Evolutionary conservation across 2,113 vertebrate species (phyloP), one percentile per base, ranked within the genome.

Genomic region (Jacana jacana): DNA sequence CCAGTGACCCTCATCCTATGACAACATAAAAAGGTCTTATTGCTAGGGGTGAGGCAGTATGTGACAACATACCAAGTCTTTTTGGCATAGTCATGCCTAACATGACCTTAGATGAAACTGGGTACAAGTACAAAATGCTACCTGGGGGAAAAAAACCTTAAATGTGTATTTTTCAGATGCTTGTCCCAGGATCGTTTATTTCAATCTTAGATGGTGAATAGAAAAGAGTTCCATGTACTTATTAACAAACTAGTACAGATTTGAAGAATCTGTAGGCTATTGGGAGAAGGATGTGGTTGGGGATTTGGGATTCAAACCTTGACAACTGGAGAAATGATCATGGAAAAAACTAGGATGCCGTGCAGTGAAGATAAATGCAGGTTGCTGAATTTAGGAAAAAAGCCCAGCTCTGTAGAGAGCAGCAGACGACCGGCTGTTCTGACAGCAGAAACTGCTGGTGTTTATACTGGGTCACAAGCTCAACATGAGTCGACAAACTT

Each of bases 401-500:
- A 44, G 20, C 0, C 60, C 60, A 72, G 49, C 68, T 63, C 54
- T 25, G 31, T 20, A 72, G 84, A 3, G 63, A 73, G 69, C 68
- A 84, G 51, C 66, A 66, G 70, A 2, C 0, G 1, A 35, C 60
- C 0, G 7, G 68, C 92, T 82, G 75, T 33, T 89, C 54, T 66
- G 64, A 60, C 89, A 78, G 91, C 88, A 91, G 81, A 48, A 66
- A 35, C 90, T 80, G 88, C 78, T 75, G 91, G 46, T 91, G 89
- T 88, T 94, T 77, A 11, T 39, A 5, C 46, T 15, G 91, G 93
- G 84, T 89, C 87, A 93, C 81, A 85, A 61, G 73, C 51, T 58
- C 64, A 93, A 80, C 79, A 66, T 0, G 55, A 88, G 76, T 80
- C 94, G 86, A 77, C 76, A 77, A 72, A 40, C 72, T 11, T 10